Conservation (phyloP, 2,888 invertebrate genomes). For the Brachypterus glaber region DNA sequence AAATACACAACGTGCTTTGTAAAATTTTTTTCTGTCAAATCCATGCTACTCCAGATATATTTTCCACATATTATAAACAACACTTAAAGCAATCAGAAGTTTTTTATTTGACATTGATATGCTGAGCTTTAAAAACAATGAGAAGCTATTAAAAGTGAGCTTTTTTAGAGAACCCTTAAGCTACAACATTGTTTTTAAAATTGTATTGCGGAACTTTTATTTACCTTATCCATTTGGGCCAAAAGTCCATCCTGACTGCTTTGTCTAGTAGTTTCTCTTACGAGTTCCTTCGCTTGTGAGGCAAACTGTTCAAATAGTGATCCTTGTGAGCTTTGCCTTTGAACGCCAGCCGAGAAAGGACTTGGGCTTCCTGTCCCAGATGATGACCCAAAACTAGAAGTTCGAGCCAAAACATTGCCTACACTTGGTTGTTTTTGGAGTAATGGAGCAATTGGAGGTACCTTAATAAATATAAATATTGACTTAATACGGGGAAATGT, state of each 20-base stretch:
- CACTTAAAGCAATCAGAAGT: too few species aligned
- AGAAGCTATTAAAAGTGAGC: too few species aligned
- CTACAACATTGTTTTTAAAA: slow-evolving; percentile 2
- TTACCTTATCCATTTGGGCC: slow-evolving; percentile 84
- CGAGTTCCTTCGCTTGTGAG: slow-evolving; percentile 79
- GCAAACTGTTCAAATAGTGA: slow-evolving; percentile 83
- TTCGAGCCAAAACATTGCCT: slow-evolving; percentile 52
- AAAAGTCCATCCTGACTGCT: slow-evolving; percentile 81
- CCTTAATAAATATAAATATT: slow-evolving; percentile 31
- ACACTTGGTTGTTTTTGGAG: slow-evolving; percentile 52
- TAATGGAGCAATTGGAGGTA: slow-evolving; percentile 47
- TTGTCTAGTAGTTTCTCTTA: slow-evolving; percentile 78
- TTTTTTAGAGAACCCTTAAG: background rate
- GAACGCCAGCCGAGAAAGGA: slow-evolving; percentile 38
- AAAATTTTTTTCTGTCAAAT: too few species aligned
- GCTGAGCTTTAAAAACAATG: too few species aligned
- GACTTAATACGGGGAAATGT: too few species aligned
- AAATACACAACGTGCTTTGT: too few species aligned
- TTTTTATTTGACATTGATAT: too few species aligned
- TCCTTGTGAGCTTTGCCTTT: slow-evolving; percentile 71
- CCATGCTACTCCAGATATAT: too few species aligned
- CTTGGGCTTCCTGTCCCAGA: slow-evolving; percentile 35
- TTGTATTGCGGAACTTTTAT: slow-evolving; percentile 3
- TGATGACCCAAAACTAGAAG: slow-evolving; percentile 52
- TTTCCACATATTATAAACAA: too few species aligned